These are phyloP conservation scores for Adelosebastes latens DNA, from an alignment of 2,797 vertebrate species.

Conservation along the genomic window DNA sequence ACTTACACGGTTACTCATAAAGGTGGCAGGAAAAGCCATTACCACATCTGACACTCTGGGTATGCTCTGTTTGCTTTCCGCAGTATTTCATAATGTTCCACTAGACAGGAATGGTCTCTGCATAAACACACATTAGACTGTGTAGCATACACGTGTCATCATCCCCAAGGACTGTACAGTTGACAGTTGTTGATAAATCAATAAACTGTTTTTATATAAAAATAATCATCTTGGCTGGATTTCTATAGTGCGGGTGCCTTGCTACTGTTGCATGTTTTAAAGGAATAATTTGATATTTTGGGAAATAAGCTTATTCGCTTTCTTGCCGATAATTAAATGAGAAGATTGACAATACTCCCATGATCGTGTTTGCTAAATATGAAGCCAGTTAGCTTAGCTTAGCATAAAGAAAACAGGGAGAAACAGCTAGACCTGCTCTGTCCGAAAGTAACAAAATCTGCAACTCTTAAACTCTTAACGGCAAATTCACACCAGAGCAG, in stretches of 20 bases:
- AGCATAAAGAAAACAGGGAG: not conserved
- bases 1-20: conserved; percentile 49
- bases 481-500: too few species aligned
- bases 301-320: not conserved
- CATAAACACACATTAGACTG: conserved; percentile 82
- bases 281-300: not conserved
- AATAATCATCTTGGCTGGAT: conserved; percentile 65
- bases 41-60: conserved; percentile 55
- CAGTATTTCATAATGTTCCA: conserved; percentile 63
- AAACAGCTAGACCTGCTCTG: not conserved
- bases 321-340: not conserved
- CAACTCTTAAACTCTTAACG: not conserved
- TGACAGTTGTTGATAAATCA: conserved; percentile 90
- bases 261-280: not conserved
- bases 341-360: not conserved
- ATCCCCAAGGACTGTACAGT: conserved; percentile 87
- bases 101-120: conserved; percentile 55
- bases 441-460: not conserved
- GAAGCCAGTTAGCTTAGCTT: not conserved
- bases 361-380: not conserved
- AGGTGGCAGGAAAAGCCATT: conserved; percentile 49
- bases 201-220: conserved; percentile 87
- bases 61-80: conserved; percentile 66
- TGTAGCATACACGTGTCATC: conserved; percentile 85
- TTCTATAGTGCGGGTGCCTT: conserved; percentile 33